A percentile compares a stretch with the other conserved stretches of the same genome.
Conservation (phyloP, 2,113 vertebrate genomes). For the Thamnophis sirtalis region DNA sequence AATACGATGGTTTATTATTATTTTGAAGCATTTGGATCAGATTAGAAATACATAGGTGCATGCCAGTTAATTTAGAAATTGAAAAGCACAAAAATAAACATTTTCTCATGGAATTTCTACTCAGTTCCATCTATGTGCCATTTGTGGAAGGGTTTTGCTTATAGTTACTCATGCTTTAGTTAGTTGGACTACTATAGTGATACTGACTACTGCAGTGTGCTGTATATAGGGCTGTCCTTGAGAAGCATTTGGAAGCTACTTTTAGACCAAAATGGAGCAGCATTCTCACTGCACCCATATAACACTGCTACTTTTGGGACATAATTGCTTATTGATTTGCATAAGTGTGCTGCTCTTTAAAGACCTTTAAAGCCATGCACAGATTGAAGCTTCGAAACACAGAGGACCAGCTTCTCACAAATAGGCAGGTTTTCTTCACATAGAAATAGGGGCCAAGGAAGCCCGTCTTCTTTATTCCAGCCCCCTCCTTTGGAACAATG, state of each 20-base stretch:
- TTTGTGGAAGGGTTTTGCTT: background rate
- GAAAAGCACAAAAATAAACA: background rate
- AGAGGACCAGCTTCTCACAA: background rate
- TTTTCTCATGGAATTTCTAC: background rate
- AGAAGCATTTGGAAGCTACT: background rate
- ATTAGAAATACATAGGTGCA: background rate
- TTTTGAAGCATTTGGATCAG: background rate
- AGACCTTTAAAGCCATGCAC: background rate
- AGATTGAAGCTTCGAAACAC: background rate
- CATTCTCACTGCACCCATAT: background rate
- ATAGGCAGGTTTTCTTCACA: background rate
- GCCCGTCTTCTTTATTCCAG: background rate
- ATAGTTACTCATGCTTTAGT: background rate
- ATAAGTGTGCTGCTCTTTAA: background rate
- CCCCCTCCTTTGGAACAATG: background rate
- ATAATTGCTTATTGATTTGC: background rate
- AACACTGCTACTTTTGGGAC: background rate
- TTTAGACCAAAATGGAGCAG: background rate
- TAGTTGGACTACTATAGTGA: background rate
- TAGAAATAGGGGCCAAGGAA: background rate
- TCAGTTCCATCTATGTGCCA: background rate
- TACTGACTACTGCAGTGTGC: background rate
- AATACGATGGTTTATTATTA: background rate
- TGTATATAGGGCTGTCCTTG: background rate
- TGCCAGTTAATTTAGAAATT: background rate